Base-by-base conservation (phyloP, 2,113 vertebrate genomes). In the Periophthalmus modestus region DNA sequence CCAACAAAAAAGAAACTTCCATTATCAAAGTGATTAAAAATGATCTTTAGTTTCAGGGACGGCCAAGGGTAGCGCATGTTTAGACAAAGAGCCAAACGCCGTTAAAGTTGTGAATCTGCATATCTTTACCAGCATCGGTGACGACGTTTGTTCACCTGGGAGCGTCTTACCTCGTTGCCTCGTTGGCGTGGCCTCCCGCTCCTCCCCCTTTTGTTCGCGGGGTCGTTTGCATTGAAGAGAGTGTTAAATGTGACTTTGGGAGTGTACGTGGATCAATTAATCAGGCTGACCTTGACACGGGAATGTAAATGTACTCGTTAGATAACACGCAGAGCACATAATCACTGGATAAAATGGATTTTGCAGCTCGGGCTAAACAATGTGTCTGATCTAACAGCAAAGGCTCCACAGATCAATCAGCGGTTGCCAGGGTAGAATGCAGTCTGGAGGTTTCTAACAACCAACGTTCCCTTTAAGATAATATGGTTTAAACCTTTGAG, bases 11-110 rank as follows among this genome's bases (percentile, higher is more conserved):
- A 87, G 80, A 78, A 88, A 80, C 86, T 89, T 91, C 88, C 89
- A 91, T 92, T 92, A 92, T 90, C 75, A 86, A 84, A 88, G 87
- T 91, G 89, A 93, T 93, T 93, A 93, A 92, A 93, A 92, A 92
- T 91, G 79, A 92, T 92, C 91, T 88, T 87, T 92, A 87, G 91
- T 92, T 92, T 84, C 72, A 66, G 77, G 87, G 86, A 91, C 89
- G 81, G 81, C 71, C 82, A 86, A 88, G 88, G 87, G 82, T 82
- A 89, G 14, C 36, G 73, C 21, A 59, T 82, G 69, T 91, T 84
- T 87, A 85, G 68, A 88, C 73, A 82, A 82, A 81, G 68, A 81
- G 74, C 73, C 73, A 77, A 63, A 59, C 67, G 48, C 82, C 66
- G 72, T 83, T 79, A 67, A 75, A 80, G 80, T 81, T 80, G 62